phyloP scores from a whole-genome alignment of 2,113 vertebrate species.

The Sinocyclocheilus grahami region DNA sequence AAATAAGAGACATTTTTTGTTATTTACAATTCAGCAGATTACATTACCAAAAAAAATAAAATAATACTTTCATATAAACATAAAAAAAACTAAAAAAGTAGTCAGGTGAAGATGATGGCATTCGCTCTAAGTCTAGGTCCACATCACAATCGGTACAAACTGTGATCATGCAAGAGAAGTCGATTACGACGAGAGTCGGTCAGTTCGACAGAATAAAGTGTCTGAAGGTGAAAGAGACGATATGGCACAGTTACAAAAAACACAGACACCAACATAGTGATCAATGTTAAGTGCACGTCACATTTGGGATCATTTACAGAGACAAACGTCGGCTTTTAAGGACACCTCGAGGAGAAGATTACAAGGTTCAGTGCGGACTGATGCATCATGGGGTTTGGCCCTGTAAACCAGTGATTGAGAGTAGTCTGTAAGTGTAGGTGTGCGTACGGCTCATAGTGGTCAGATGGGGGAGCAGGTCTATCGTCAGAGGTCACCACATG shows the following conservation, averaged over 20 bases:
- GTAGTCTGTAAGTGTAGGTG: constrained; percentile 11
- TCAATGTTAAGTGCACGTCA: constrained; percentile 42
- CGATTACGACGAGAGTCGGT: background rate
- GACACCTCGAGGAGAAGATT: constrained; percentile 10
- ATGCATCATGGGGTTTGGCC: constrained; percentile 18
- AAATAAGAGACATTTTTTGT: constrained; percentile 66
- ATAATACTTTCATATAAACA: constrained; percentile 33
- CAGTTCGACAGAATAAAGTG: background rate
- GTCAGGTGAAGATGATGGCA: constrained; percentile 28
- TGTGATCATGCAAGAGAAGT: constrained; percentile 32
- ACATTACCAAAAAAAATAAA: constrained; percentile 48
- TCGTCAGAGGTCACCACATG: constrained; percentile 59
- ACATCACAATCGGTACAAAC: constrained; percentile 34
- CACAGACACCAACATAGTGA: constrained; percentile 33
- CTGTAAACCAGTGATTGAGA: constrained; percentile 3
- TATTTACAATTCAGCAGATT: constrained; percentile 71
- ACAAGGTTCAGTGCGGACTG: background rate
- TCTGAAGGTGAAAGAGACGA: constrained; percentile 9
- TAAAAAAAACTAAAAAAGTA: constrained; percentile 29
- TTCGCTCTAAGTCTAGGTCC: constrained; percentile 6
- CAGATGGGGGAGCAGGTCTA: constrained; percentile 29
- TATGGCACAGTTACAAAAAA: constrained; percentile 45
- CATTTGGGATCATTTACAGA: constrained; percentile 39
- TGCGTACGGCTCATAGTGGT: constrained; percentile 62
- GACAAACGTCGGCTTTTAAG: constrained; percentile 1